Base-by-base conservation (phyloP, 2,113 vertebrate species). In the Colius striatus region DNA sequence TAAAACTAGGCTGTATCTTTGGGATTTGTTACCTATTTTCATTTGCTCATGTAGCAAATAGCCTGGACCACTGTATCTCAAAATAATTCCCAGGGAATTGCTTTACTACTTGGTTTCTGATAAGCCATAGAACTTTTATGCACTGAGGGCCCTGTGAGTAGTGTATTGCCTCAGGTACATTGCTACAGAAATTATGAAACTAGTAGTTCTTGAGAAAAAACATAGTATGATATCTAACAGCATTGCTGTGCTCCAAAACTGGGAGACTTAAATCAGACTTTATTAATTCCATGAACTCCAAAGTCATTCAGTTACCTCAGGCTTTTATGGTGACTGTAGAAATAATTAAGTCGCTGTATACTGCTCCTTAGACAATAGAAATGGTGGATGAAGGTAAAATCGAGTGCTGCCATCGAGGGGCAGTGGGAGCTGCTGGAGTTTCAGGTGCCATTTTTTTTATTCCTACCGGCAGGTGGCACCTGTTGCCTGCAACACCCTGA, bases 381-480 rank as follows among this genome's bases (percentile, higher is more conserved):
- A 7, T 22, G 18, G 12, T 65, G 38, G 16, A 15, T 50, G 13
- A 70, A 34, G 19, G 29, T 71, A 32, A 73, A 87, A 61, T 16
- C 0, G 5, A 45, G 30, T 25, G 41, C 21, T 67, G 63, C 11
- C 7, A 21, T 50, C 1, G 23, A 41, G 38, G 38, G 38, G 38
- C 38, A 77, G 16, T 18, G 34, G 38, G 16, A 45, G 8, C 45
- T 75, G 22, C 32, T 38, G 13, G 36, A 19, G 50, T 70, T 84
- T 26, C 13, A 29, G 3, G 34, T 25, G 27, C 68, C 41, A 16
- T 11, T 47, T 26, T 16, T 62, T 92, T 68, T 18, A 22, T 78
- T 83, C 38, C 22, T 90, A 10, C 48, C 80, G 72, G 76, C 36
- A 92, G 80, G 77, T 86, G 92, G 77, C 43, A 25, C 36, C 22